These are phyloP conservation scores for Salvelinus namaycush DNA, from an alignment of 2,113 vertebrate genomes.

Conservation along the genomic window DNA sequence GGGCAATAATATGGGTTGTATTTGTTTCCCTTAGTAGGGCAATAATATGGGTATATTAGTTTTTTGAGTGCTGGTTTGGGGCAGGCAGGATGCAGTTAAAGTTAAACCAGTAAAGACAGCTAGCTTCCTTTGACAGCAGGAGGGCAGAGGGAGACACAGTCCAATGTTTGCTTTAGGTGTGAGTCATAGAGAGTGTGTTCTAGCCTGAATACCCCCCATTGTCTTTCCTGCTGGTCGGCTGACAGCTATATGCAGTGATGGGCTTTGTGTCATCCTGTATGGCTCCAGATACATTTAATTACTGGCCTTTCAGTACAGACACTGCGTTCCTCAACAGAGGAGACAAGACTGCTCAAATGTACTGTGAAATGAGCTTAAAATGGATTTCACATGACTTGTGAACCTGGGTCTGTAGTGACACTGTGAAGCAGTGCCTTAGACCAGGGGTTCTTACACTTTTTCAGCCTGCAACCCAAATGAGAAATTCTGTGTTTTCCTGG, in stretches of 20 bases:
- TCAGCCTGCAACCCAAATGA: too few relatives aligned
- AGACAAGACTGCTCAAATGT: not conserved
- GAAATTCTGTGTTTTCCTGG: too few relatives aligned
- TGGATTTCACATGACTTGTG: not conserved
- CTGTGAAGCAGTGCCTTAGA: too few relatives aligned
- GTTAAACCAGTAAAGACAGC: slow-evolving; percentile 33
- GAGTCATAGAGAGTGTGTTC: slow-evolving; percentile 18
- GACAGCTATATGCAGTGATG: not conserved
- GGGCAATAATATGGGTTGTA: too few relatives aligned
- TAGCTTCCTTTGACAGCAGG: slow-evolving; percentile 28
- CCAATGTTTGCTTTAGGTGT: slow-evolving; percentile 37
- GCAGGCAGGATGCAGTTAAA: slow-evolving; percentile 18
- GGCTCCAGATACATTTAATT: not conserved
- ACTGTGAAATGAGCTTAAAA: not conserved
- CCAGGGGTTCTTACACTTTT: too few relatives aligned
- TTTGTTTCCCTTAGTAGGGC: not conserved
- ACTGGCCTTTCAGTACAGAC: not conserved
- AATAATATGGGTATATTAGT: not conserved
- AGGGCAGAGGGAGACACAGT: not conserved
- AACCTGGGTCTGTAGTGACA: too few relatives aligned
- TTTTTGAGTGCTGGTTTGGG: slow-evolving; percentile 31
- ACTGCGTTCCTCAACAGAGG: not conserved
- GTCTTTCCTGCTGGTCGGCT: not conserved
- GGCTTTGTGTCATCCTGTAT: slow-evolving; percentile 12
- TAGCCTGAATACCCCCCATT: slow-evolving; percentile 12